Conservation (phyloP, 1,140 invertebrate genomes). For the Megalopta genalis region DNA sequence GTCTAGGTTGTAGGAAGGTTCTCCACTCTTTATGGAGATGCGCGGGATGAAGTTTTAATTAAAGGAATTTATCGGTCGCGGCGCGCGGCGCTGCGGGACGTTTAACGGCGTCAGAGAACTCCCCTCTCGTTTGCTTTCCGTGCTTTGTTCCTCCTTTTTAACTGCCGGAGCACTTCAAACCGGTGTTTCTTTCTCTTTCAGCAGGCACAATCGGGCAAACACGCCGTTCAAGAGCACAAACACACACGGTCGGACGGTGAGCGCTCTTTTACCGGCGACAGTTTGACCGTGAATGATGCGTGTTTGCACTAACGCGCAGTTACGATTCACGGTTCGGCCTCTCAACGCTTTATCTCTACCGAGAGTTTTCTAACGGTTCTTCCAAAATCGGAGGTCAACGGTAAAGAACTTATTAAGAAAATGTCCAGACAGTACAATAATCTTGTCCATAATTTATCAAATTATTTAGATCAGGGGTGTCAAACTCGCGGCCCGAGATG, state of each 20-base stretch:
- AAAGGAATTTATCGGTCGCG: constrained; percentile 63
- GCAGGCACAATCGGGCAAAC: not conserved
- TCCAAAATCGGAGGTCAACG: no score
- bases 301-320: no score
- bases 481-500: no score
- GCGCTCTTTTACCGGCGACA: not conserved
- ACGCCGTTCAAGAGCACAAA: not conserved
- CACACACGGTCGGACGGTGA: not conserved
- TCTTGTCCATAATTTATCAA: no score
- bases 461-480: no score
- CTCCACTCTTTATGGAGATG: constrained; percentile 62
- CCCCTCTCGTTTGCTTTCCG: constrained; percentile 42
- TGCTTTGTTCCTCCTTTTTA: constrained; percentile 35
- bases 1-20: constrained; percentile 36
- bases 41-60: constrained; percentile 65
- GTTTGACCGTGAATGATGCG: constrained; percentile 1
- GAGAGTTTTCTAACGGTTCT: no score
- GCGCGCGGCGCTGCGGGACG: constrained; percentile 31
- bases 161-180: not conserved
- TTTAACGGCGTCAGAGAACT: constrained; percentile 57
- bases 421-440: no score
- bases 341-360: not conserved
- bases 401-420: no score
- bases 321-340: not conserved
- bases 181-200: constrained; percentile 30